Conservation (phyloP, 2,797 vertebrate genomes). For the Antennarius maculatus region DNA sequence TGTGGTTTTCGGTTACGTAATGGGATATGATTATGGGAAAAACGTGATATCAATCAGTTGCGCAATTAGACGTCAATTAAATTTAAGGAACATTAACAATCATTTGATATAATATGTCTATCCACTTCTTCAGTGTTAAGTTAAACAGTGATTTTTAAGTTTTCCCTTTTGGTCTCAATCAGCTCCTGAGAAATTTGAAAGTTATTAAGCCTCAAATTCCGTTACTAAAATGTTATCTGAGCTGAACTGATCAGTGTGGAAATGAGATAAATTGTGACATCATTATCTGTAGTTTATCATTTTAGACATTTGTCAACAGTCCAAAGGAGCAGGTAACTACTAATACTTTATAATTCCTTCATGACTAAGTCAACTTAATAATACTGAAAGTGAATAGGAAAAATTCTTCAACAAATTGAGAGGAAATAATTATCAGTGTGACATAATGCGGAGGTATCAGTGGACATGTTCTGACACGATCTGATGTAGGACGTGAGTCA, state of each 20-base stretch:
- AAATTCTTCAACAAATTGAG: conserved; percentile 44
- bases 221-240: background rate
- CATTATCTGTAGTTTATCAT: conserved; percentile 4
- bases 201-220: background rate
- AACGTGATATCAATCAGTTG: background rate
- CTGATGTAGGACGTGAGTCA: conserved; percentile 55
- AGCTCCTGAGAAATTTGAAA: background rate
- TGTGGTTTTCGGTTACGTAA: background rate
- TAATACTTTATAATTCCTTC: background rate
- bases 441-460: conserved; percentile 7
- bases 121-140: background rate
- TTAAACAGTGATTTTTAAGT: background rate
- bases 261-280: background rate
- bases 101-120: background rate
- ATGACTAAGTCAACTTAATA: conserved; percentile 17
- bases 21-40: background rate
- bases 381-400: conserved; percentile 21
- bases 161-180: background rate
- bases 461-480: conserved; percentile 34
- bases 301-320: conserved; percentile 23
- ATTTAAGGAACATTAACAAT: background rate
- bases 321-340: conserved; percentile 22
- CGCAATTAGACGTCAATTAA: background rate
- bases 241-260: background rate
- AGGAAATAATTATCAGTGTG: conserved; percentile 34